A percentile compares a stretch with the other conserved stretches of the same genome.
Conservation (phyloP, 2,113 vertebrate genomes). For the Lycaon pictus region DNA sequence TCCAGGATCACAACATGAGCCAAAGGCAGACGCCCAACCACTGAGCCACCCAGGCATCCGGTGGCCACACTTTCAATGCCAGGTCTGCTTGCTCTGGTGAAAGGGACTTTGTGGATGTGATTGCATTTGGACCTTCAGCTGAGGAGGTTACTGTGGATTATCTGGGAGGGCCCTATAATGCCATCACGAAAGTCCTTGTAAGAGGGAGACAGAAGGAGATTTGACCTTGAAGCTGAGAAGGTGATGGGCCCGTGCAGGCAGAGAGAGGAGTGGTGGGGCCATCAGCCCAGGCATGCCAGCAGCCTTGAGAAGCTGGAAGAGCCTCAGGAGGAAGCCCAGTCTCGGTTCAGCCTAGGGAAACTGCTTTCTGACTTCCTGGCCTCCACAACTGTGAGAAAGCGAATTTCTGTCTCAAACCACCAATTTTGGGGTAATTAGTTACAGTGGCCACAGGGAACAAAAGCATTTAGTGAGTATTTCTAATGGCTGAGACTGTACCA, state of each 20-base stretch:
- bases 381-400: not conserved
- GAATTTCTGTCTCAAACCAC: not conserved
- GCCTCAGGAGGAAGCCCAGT: fast-evolving
- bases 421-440: not conserved
- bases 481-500: not conserved
- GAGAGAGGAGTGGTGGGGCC: not conserved
- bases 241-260: not conserved
- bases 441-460: not conserved
- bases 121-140: not conserved
- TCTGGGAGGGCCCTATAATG: not conserved
- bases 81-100: not conserved
- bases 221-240: not conserved
- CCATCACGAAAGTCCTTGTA: not conserved
- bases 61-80: not conserved
- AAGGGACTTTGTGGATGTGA: not conserved
- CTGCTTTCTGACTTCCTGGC: not conserved
- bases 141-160: not conserved
- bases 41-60: too few species aligned
- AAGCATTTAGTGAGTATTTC: fast-evolving
- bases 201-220: not conserved
- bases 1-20: too few species aligned
- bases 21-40: too few species aligned
- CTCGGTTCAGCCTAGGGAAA: not conserved
- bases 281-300: not conserved
- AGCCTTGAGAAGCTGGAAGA: not conserved